Percentiles rank a stretch among this genome's conserved stretches.
phyloP scores from a whole-genome alignment of 92 coral and sea anemone genomes.

The Paramuricea clavata region DNA sequence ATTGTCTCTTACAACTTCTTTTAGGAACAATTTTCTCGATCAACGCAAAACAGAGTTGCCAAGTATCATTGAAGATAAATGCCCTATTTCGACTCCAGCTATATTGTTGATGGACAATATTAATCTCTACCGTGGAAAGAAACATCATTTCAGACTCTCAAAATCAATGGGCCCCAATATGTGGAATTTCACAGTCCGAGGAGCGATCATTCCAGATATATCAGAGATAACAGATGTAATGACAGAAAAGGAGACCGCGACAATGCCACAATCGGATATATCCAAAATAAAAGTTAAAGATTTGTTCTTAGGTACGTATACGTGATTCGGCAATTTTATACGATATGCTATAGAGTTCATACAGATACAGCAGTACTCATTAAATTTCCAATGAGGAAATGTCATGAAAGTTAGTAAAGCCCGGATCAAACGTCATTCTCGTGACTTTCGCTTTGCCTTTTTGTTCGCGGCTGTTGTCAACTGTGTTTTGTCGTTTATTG shows the following conservation, averaged over 20 bases:
- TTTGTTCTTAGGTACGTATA: no score
- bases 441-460: no score
- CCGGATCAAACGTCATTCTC: no score
- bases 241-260: not conserved
- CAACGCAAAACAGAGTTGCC: not conserved
- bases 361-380: no score
- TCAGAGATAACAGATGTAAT: not conserved
- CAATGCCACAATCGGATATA: not conserved
- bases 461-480: no score
- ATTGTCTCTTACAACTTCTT: not conserved
- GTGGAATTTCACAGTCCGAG: conserved; percentile 18
- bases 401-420: no score
- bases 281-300: no score
- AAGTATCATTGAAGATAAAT: not conserved
- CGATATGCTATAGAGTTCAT: no score
- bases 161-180: conserved; percentile 4
- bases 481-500: no score
- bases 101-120: not conserved
- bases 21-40: conserved; percentile 12
- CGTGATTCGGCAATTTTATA: no score
- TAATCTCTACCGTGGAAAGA: no score
- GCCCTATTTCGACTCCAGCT: not conserved
- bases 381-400: no score
- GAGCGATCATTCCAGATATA: not conserved
- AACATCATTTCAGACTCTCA: not conserved